phyloP scores from a whole-genome alignment of 2,797 vertebrate genomes.

The Micromesistius poutassou region DNA sequence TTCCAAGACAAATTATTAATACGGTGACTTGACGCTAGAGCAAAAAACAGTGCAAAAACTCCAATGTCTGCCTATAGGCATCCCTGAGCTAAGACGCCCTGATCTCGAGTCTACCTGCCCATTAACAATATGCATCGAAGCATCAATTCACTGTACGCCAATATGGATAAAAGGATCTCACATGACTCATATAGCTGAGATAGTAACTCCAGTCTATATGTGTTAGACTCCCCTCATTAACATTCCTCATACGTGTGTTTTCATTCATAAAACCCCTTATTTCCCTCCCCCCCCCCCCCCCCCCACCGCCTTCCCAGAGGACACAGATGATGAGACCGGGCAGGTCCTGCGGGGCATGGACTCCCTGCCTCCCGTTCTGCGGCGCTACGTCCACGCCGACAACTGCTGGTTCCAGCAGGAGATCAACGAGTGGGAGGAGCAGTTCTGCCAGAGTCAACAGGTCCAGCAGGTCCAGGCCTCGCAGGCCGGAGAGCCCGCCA shows the following conservation, averaged over 20 bases:
- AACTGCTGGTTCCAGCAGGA: conserved; percentile 92
- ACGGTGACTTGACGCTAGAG: too few relatives aligned
- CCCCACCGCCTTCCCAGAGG: conserved; percentile 66
- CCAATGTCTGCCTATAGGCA: not conserved
- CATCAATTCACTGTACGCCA: not conserved
- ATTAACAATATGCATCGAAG: not conserved
- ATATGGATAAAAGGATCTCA: not conserved
- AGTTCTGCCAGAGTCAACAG: conserved; percentile 83
- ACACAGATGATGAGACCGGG: conserved; percentile 73
- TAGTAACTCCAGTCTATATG: not conserved
- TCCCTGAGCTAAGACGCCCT: not conserved
- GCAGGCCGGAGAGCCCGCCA: conserved; percentile 67
- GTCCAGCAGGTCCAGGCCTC: conserved; percentile 78
- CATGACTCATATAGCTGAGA: not conserved
- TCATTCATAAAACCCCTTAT: not conserved
- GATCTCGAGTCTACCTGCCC: not conserved
- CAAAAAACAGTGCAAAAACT: too few relatives aligned
- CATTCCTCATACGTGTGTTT: not conserved
- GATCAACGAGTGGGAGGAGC: conserved; percentile 90
- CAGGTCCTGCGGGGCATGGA: conserved; percentile 79
- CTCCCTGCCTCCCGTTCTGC: conserved; percentile 76
- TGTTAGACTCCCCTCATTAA: not conserved
- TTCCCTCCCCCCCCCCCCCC: not conserved
- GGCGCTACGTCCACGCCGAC: conserved; percentile 83
- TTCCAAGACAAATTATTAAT: too few relatives aligned